These are phyloP conservation scores for Epinotia demarniana DNA, from an alignment of 2,888 invertebrate species.

Conservation along the genomic window DNA sequence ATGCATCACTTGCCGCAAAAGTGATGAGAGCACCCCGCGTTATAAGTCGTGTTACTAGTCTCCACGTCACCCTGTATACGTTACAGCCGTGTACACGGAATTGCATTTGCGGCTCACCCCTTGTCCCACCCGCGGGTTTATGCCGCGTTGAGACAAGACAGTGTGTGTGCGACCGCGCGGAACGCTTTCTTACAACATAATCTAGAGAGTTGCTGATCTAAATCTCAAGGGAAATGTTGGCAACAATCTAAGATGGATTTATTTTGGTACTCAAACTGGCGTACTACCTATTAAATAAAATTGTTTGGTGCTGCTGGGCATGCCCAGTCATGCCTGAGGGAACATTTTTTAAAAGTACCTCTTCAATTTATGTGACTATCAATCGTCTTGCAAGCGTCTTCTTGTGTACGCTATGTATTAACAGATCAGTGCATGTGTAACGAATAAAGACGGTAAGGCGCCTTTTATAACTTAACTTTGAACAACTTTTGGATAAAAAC, in stretches of 20 bases:
- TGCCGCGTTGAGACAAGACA: not conserved
- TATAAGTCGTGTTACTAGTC: not conserved
- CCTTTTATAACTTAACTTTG: too few species aligned
- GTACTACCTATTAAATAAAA: not conserved
- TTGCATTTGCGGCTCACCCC: constrained; percentile 1
- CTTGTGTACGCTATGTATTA: too few species aligned
- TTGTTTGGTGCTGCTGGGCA: not conserved
- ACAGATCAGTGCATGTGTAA: too few species aligned
- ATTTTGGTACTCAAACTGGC: not conserved
- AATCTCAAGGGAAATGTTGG: not conserved
- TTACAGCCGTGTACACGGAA: not conserved
- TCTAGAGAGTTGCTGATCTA: not conserved
- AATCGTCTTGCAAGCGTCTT: too few species aligned
- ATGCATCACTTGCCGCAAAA: too few species aligned
- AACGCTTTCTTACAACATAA: not conserved
- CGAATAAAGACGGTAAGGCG: too few species aligned
- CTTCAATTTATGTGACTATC: too few species aligned
- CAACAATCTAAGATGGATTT: not conserved
- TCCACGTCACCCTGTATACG: not conserved
- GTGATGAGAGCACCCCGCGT: too few species aligned
- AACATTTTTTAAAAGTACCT: not conserved
- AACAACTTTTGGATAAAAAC: too few species aligned
- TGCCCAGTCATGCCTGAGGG: not conserved
- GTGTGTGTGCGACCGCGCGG: not conserved
- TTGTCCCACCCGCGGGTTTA: not conserved